phyloP scores from a whole-genome alignment of 2,888 invertebrate genomes.

The Brachyopa scutellaris region DNA sequence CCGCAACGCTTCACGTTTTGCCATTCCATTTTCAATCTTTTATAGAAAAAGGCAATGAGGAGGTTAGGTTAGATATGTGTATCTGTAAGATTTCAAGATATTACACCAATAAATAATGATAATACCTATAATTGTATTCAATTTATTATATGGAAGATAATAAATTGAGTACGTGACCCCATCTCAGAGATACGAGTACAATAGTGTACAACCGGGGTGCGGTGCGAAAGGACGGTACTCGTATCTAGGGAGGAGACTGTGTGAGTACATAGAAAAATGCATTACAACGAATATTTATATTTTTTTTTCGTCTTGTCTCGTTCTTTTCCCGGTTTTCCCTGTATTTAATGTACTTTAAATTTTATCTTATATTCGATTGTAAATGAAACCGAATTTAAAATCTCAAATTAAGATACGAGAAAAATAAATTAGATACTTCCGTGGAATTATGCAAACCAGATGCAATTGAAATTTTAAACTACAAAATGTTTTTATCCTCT shows the following conservation, averaged over 20 bases:
- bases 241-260: slow-evolving; percentile 9
- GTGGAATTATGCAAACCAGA: slow-evolving; percentile 66
- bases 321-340: slow-evolving; percentile 8
- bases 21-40: slow-evolving; percentile 59
- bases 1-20: slow-evolving; percentile 58
- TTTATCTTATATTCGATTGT: slow-evolving; percentile 58
- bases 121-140: slow-evolving; percentile 82
- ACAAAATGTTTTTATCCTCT: slow-evolving; percentile 12
- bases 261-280: slow-evolving; percentile 3
- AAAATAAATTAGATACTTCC: slow-evolving; percentile 65
- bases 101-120: slow-evolving; percentile 81
- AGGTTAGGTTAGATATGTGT: slow-evolving; percentile 44
- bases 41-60: slow-evolving; percentile 26
- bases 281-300: slow-evolving; percentile 42
- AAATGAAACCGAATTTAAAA: slow-evolving; percentile 61
- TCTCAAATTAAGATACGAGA: slow-evolving; percentile 59
- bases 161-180: slow-evolving; percentile 82
- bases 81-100: slow-evolving; percentile 72
- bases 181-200: slow-evolving; percentile 72
- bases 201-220: slow-evolving; percentile 12
- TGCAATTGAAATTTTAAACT: slow-evolving; percentile 37
- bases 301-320: no score
- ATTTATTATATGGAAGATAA: slow-evolving; percentile 82
- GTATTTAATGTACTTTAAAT: not conserved
- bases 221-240: not conserved